Evolutionary conservation across 2,113 vertebrate genomes (phyloP).

Genomic region (Galbula dea): DNA sequence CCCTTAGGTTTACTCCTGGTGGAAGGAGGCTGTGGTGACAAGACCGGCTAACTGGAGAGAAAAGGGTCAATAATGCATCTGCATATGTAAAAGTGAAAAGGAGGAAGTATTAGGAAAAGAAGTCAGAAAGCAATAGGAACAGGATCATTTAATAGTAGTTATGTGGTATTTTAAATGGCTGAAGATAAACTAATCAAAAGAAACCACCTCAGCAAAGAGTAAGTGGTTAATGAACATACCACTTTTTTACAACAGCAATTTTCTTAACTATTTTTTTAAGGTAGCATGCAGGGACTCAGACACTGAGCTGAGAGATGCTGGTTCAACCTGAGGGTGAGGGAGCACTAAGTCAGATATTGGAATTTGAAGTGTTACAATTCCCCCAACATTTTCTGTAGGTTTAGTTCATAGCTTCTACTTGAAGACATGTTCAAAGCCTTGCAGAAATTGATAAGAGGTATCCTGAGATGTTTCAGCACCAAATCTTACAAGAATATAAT

Average conservation of each 20-base stretch:
- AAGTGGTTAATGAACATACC: not conserved
- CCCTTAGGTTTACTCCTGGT: not conserved
- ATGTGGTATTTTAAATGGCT: not conserved
- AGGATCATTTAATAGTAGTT: no score
- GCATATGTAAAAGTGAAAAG: not conserved
- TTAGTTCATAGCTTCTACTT: not conserved
- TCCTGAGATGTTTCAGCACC: not conserved
- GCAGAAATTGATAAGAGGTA: not conserved
- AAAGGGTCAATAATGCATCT: not conserved
- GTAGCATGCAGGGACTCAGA: not conserved
- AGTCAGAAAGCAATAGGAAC: not conserved
- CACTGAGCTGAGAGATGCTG: accelerated
- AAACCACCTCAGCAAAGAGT: no score
- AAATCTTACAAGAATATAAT: not conserved
- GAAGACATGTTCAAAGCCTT: not conserved
- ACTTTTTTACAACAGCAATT: not conserved
- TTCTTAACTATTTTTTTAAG: not conserved
- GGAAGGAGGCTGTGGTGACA: not conserved
- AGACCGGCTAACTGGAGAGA: not conserved
- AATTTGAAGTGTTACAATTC: not conserved
- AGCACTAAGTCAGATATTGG: not conserved
- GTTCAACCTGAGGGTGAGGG: not conserved
- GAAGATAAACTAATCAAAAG: no score
- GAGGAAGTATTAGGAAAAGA: not conserved
- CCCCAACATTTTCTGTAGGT: not conserved